Conservation (phyloP, 2,888 invertebrate species). For the Cephus sareptanus region DNA sequence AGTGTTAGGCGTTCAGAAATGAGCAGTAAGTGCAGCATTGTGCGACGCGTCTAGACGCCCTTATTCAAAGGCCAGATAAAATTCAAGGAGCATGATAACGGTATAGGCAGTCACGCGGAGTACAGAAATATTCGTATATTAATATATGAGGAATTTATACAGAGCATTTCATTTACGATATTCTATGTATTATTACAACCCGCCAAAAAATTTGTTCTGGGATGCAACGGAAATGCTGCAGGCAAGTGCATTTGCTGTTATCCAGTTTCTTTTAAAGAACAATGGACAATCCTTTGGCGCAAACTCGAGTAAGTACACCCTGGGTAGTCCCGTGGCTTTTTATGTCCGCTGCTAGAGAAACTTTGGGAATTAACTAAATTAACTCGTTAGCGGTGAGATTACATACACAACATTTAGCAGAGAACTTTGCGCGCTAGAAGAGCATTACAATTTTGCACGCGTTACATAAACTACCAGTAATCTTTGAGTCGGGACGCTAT, state of each 20-base stretch:
- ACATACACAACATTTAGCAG: constrained; percentile 44
- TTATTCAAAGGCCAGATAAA: background rate
- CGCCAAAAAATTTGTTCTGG: background rate
- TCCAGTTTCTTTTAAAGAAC: background rate
- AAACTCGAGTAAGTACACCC: background rate
- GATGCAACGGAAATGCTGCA: background rate
- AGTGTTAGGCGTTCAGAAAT: background rate
- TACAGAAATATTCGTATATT: background rate
- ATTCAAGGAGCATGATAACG: background rate
- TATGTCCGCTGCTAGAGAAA: constrained; percentile 21
- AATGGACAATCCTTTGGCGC: background rate
- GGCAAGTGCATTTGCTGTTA: background rate
- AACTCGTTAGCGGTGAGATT: constrained; percentile 46
- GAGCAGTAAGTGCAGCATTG: constrained; percentile 1
- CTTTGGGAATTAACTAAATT: constrained; percentile 45
- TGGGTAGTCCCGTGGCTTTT: too few species aligned
- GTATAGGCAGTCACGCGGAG: background rate
- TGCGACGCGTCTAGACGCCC: background rate
- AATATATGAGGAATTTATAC: background rate
- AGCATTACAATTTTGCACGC: background rate
- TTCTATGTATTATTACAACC: background rate
- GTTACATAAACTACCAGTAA: background rate
- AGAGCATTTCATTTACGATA: background rate
- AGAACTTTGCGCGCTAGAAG: constrained; percentile 26
- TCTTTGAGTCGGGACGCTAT: background rate